Conservation (phyloP, 2,888 invertebrate species). For the Spodoptera exigua region DNA sequence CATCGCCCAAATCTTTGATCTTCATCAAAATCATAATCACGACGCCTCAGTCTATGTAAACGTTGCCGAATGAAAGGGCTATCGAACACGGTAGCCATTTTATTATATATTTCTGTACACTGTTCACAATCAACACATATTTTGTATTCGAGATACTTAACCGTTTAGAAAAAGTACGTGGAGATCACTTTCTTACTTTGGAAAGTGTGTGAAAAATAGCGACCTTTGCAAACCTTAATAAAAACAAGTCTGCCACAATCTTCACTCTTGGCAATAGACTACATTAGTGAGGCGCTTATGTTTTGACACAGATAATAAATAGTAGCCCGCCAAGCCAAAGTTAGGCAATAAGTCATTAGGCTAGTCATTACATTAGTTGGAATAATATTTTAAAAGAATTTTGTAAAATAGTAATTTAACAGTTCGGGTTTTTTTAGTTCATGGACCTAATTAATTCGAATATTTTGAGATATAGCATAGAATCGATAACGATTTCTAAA, state of each 20-base stretch:
- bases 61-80: constrained; percentile 90
- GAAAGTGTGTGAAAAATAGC: constrained; percentile 54
- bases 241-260: constrained; percentile 60
- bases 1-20: constrained; percentile 90
- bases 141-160: constrained; percentile 36
- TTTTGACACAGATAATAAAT: too few species aligned
- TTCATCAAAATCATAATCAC: constrained; percentile 90
- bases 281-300: constrained; percentile 18
- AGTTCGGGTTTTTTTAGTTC: too few species aligned
- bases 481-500: too few species aligned
- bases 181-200: constrained; percentile 51
- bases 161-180: constrained; percentile 37
- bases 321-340: too few species aligned
- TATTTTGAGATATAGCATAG: too few species aligned
- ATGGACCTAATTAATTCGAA: too few species aligned
- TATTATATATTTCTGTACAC: constrained; percentile 50
- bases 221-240: constrained; percentile 57
- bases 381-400: too few species aligned
- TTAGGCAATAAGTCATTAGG: too few species aligned
- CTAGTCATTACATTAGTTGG: too few species aligned
- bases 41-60: constrained; percentile 89
- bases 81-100: constrained; percentile 91
- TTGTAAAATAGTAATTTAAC: too few species aligned
- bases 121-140: constrained; percentile 61
- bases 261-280: constrained; percentile 27